phyloP scores from a whole-genome alignment of 2,113 vertebrate genomes.

The Seriola quinqueradiata region DNA sequence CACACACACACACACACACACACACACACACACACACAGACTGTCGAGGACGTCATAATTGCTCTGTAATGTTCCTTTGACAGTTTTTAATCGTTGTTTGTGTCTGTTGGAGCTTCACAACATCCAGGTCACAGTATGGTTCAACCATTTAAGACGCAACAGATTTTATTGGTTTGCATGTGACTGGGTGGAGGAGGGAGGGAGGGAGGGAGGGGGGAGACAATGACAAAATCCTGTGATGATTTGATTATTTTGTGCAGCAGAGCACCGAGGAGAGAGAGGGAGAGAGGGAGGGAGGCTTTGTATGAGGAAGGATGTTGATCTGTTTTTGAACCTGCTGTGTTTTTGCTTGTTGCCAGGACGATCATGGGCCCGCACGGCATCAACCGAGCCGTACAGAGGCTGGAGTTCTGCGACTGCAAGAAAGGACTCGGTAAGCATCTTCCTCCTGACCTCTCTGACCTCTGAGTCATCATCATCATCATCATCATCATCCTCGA shows the following conservation, averaged over 20 bases:
- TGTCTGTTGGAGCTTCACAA: slow-evolving; percentile 1
- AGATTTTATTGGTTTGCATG: slow-evolving; percentile 51
- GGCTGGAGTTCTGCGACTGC: slow-evolving; percentile 88
- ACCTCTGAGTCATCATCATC: background rate
- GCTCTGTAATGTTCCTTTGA: slow-evolving; percentile 27
- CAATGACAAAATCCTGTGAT: slow-evolving; percentile 63
- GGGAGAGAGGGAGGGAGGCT: slow-evolving; percentile 9
- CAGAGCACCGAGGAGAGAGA: slow-evolving; percentile 17
- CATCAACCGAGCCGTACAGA: slow-evolving; percentile 87
- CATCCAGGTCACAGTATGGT: slow-evolving; percentile 29
- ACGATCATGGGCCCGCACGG: slow-evolving; percentile 91
- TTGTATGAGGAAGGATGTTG: slow-evolving; percentile 42
- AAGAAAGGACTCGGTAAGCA: slow-evolving; percentile 89
- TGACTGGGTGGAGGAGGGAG: background rate
- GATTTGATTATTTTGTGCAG: slow-evolving; percentile 66
- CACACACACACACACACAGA: background rate
- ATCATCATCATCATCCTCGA: no score
- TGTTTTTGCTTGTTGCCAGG: slow-evolving; percentile 76
- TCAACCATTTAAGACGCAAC: slow-evolving; percentile 18
- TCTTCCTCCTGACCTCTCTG: background rate
- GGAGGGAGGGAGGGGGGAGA: slow-evolving; percentile 18
- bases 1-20: background rate
- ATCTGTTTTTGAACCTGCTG: slow-evolving; percentile 37
- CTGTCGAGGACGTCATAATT: background rate
- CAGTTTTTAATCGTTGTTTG: slow-evolving; percentile 3